Evolutionary conservation across 2,888 invertebrate genomes (phyloP).

Genomic region (Mongoloraphidia duomilia): DNA sequence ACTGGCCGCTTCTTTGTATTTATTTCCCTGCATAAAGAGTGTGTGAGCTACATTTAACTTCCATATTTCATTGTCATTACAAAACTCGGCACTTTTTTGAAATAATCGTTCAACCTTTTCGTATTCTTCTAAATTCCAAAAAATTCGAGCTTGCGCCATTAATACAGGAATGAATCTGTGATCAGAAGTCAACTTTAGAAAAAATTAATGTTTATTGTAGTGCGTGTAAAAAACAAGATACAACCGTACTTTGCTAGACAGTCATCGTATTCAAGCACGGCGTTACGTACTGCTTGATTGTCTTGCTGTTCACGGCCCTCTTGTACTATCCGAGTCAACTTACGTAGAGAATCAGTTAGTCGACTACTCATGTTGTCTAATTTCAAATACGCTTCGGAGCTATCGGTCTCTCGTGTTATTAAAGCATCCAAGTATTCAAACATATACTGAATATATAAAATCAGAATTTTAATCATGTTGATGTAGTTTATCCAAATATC

Average conservation of each 20-base stretch:
- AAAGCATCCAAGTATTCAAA: conserved; percentile 93
- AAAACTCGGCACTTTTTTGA: conserved; percentile 93
- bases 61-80: conserved; percentile 95
- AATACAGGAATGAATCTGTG: conserved; percentile 83
- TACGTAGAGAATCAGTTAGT: conserved; percentile 77
- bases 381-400: conserved; percentile 90
- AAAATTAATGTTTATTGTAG: background rate
- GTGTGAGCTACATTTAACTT: conserved; percentile 97
- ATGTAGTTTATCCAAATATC: no score
- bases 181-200: conserved; percentile 10
- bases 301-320: conserved; percentile 81
- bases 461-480: no score
- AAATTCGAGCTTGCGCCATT: conserved; percentile 99
- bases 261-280: conserved; percentile 84
- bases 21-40: conserved; percentile 97
- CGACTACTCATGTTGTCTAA: conserved; percentile 87
- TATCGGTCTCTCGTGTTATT: conserved; percentile 93
- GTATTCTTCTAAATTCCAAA: conserved; percentile 95
- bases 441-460: conserved; percentile 46
- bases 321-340: conserved; percentile 86
- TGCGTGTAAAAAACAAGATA: conserved; percentile 1
- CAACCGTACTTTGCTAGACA: conserved; percentile 53
- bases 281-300: conserved; percentile 76
- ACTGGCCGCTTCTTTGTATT: conserved; percentile 93
- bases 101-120: conserved; percentile 93